Evolutionary conservation across 2,888 invertebrate genomes (phyloP), one percentile per base, ranked within the genome.

Genomic region (Hypena proboscidalis): DNA sequence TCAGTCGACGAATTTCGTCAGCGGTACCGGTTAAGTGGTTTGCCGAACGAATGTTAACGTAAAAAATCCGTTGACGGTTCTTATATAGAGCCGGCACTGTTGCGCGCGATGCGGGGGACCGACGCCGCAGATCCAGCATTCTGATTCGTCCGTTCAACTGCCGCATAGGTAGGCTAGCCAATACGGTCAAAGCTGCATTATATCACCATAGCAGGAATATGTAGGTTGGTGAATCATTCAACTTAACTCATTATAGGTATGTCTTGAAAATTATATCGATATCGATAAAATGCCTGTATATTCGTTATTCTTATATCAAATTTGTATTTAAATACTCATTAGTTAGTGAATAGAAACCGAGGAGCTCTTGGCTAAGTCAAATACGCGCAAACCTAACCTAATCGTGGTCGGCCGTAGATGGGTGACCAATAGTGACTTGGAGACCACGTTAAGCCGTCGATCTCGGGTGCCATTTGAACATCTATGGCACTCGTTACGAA

Each of bases 21-120:
- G 92, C 91, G 81, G 76, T 83, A 92, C 93, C 93, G 91, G 93
- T 90, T 86, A 94, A 93, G 94, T 90, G 92, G 93, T 92, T 93
- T 92, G 90, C 93, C 92, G 92, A 94, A 94, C 94, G 92, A 92
- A 92, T 90, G 87, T 87, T 92, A 89, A 87, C 65, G 65, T 63
- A 74, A 81, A 88, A 84, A 78, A 76, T 71, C 79, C 77, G 80
- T 81, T 83, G 72, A 75, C 69, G 78, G 72, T 66, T 77, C 87
- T 92, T 94, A 88, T 94, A 94, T 94, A 93, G 58, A 29, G 31
- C 53, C 65, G 63, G 75, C 80, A n/a, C n/a, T n/a, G n/a, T n/a
- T n/a, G n/a, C n/a, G n/a, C n/a, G n/a, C n/a, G 80, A 78, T 80
- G 81, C 85, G 88, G 89, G 83, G 82, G 79, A 81, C 66, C 81